These are phyloP conservation scores for Lampris megalopsis DNA, from an alignment of 2,113 vertebrate genomes.

Conservation along the genomic window DNA sequence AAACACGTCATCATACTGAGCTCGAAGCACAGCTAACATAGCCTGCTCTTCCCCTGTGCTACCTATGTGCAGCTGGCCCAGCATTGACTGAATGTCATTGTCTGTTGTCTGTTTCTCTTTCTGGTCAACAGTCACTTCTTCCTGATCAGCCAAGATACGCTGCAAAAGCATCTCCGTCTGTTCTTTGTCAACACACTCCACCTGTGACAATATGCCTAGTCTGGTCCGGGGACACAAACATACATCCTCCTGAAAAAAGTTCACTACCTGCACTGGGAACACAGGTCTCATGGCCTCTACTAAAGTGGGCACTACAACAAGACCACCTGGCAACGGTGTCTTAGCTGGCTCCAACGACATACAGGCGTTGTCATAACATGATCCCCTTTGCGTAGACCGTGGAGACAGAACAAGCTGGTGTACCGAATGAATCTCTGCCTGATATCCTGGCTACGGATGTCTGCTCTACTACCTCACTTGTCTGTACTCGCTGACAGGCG, in stretches of 20 bases:
- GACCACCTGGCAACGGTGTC: not conserved
- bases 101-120: not conserved
- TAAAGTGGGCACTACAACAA: no score
- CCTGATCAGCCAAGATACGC: not conserved
- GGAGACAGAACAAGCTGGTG: constrained; percentile 16
- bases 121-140: constrained; percentile 1
- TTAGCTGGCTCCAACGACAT: constrained; percentile 18
- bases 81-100: not conserved
- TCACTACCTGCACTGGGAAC: no score
- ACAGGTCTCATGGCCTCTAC: no score
- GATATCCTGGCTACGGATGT: constrained; percentile 4
- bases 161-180: constrained; percentile 16
- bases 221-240: not conserved
- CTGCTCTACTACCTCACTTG: not conserved
- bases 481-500: not conserved
- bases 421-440: not conserved
- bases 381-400: constrained; percentile 1
- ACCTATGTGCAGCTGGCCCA: constrained; percentile 3
- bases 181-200: not conserved
- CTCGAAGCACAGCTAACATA: not conserved
- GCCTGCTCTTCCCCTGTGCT: constrained; percentile 19
- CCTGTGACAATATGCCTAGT: not conserved
- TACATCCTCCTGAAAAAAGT: not conserved
- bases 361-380: not conserved
- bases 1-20: constrained; percentile 18